Conservation (phyloP, 2,888 invertebrate genomes). For the Xanthia togata region DNA sequence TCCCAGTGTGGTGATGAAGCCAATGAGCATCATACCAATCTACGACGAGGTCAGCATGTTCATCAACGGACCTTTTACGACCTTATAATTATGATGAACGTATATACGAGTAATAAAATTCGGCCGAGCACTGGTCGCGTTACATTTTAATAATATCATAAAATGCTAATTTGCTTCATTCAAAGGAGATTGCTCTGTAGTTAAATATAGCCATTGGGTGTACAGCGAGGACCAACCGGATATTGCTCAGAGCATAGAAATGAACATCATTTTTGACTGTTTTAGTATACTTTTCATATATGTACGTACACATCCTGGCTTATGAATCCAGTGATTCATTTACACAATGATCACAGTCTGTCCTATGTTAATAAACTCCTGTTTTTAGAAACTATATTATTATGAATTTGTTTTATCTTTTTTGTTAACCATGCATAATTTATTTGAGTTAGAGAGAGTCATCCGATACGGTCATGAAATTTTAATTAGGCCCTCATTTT, state of each 20-base stretch:
- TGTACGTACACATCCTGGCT: conserved; percentile 63
- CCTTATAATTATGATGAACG: conserved; percentile 47
- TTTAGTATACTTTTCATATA: conserved; percentile 68
- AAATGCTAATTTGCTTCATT: conserved; percentile 62
- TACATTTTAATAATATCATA: conserved; percentile 49
- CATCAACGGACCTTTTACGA: conserved; percentile 24
- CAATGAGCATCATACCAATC: conserved; percentile 4
- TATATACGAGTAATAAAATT: conserved; percentile 42
- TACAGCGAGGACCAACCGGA: conserved; percentile 73
- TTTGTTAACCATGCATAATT: conserved; percentile 14
- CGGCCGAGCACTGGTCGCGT: conserved; percentile 33
- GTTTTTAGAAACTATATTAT: conserved; percentile 15
- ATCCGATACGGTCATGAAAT: conserved; percentile 28
- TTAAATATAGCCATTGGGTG: conserved; percentile 71
- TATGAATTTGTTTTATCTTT: conserved; percentile 5
- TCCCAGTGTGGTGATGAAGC: background rate
- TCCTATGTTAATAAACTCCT: conserved; percentile 41
- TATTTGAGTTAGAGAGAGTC: conserved; percentile 11
- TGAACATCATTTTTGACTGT: conserved; percentile 72
- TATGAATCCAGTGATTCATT: conserved; percentile 67
- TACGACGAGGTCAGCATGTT: background rate
- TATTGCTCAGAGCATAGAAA: conserved; percentile 76
- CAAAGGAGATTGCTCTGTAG: conserved; percentile 65
- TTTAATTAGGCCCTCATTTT: conserved; percentile 34
- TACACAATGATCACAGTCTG: conserved; percentile 64